Percentiles rank a stretch among this genome's conserved stretches.
Evolutionary conservation across 2,797 vertebrate species (phyloP).

Genomic region (Coregonus sp.): DNA sequence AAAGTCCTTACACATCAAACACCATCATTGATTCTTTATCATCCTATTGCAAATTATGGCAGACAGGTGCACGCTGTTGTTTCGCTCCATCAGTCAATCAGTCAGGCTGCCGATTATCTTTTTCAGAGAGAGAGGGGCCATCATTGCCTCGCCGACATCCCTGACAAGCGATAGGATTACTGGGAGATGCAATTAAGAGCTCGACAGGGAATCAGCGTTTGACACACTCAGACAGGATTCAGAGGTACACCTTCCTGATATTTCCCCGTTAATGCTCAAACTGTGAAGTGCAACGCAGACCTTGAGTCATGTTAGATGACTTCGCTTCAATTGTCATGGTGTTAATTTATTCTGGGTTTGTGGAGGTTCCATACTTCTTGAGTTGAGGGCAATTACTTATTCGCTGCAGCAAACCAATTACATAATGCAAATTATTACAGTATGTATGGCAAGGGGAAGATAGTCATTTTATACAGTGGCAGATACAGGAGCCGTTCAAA

Average conservation of each 20-base stretch:
- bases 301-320: constrained; percentile 52
- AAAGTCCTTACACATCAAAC: constrained; percentile 29
- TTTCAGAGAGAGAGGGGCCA: constrained; percentile 50
- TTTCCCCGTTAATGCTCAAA: constrained; percentile 41
- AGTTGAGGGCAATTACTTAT: constrained; percentile 52
- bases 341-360: constrained; percentile 39
- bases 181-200: constrained; percentile 73
- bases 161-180: constrained; percentile 68
- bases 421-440: constrained; percentile 66
- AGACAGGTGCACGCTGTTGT: constrained; percentile 62
- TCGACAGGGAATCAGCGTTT: constrained; percentile 61
- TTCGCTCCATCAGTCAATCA: constrained; percentile 56
- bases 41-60: constrained; percentile 37
- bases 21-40: constrained; percentile 42
- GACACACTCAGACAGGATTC: constrained; percentile 61
- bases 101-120: constrained; percentile 56
- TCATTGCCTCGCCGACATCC: constrained; percentile 50
- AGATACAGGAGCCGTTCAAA: constrained; percentile 39
- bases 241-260: constrained; percentile 41
- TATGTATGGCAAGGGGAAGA: constrained; percentile 41
- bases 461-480: constrained; percentile 52
- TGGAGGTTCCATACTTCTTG: constrained; percentile 29
- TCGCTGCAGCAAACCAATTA: constrained; percentile 61
- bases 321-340: constrained; percentile 14
- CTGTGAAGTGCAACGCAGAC: constrained; percentile 52